Percentiles rank a stretch among this genome's conserved stretches.
These are phyloP conservation scores for Penaeus monodon DNA, from an alignment of 2,888 invertebrate genomes.

Conservation along the genomic window DNA sequence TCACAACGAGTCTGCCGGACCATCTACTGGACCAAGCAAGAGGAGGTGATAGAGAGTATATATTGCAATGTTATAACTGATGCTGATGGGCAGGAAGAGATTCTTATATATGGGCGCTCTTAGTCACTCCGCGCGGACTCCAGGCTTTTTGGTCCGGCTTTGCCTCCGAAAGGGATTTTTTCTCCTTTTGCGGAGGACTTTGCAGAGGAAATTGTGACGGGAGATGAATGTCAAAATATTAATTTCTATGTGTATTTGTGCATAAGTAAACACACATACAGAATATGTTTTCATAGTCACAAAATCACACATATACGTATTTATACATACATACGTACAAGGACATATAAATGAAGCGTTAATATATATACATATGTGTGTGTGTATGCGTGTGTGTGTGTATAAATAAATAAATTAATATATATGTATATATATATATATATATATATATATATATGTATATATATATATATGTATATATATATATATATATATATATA, in stretches of 20 bases:
- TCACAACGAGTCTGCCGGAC: conserved; percentile 30
- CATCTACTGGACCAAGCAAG: background rate
- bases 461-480: no score
- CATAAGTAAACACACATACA: no score
- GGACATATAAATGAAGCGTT: background rate
- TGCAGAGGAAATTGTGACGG: no score
- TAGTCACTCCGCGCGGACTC: conserved; percentile 10
- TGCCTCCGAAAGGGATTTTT: no score
- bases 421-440: background rate
- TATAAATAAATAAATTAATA: conserved; percentile 14
- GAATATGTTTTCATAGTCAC: no score
- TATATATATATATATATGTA: background rate
- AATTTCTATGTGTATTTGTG: no score
- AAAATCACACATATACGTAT: background rate
- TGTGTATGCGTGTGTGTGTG: no score
- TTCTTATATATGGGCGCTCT: background rate
- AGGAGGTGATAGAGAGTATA: conserved; percentile 22
- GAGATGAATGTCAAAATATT: no score
- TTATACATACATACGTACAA: background rate
- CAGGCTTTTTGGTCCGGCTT: no score
- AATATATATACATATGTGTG: background rate
- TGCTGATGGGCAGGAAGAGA: conserved; percentile 25
- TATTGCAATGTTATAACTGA: conserved; percentile 25
- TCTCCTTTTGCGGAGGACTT: no score
- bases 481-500: no score